Percentiles rank a stretch among this genome's conserved stretches.
phyloP scores from a whole-genome alignment of 2,113 vertebrate genomes.

The Macrotus californicus region DNA sequence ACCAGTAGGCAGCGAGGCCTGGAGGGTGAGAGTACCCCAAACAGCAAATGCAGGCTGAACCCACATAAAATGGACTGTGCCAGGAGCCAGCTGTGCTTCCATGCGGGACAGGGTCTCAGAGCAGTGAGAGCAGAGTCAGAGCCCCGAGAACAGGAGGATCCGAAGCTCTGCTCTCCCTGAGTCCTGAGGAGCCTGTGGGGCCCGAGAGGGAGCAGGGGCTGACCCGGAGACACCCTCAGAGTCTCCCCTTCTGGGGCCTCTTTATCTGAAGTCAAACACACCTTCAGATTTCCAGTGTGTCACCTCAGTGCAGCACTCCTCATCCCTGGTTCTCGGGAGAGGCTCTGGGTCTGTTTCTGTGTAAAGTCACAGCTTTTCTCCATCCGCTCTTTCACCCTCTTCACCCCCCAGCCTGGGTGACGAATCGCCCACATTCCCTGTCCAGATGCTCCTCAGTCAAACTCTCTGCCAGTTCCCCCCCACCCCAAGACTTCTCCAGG shows the following conservation, averaged over 20 bases:
- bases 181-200: neutral
- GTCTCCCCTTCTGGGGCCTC: neutral
- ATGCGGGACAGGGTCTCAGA: neutral
- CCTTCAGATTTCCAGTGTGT: neutral
- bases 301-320: neutral
- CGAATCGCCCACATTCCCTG: neutral
- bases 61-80: fast-evolving
- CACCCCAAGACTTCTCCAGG: neutral
- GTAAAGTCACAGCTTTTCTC: neutral
- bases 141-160: neutral
- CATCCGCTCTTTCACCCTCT: neutral
- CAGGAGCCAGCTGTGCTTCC: neutral
- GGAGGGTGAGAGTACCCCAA: neutral
- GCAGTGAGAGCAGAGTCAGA: neutral
- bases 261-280: neutral
- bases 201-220: neutral
- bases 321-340: neutral
- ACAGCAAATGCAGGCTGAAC: neutral
- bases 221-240: neutral
- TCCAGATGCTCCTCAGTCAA: neutral
- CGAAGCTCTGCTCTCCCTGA: neutral
- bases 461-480: neutral
- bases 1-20: neutral
- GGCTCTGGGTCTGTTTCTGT: neutral
- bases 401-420: neutral